Base-by-base conservation (phyloP, 2,797 vertebrate genomes). In the Austrolebias charrua region DNA sequence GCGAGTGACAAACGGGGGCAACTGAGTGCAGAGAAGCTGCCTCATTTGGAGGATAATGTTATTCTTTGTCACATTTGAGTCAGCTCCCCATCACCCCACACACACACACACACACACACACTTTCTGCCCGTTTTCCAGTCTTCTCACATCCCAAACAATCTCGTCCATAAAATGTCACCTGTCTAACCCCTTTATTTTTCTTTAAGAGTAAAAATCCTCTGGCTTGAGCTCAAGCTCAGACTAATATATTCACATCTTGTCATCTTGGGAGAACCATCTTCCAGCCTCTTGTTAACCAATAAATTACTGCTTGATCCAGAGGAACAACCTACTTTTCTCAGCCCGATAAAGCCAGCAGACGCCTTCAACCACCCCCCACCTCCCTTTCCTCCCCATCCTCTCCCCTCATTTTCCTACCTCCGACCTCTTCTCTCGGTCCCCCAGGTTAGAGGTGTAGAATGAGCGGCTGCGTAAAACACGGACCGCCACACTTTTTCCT, bases 401-500 rank as follows among this genome's bases (percentile, higher is more conserved):
- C 66, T 61, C 68, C 67, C 79, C 63, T n/a, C 1, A 68, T 76
- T 60, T 65, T 81, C 80, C 78, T 83, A 87, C 83, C 81, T 88
- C 87, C 86, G 89, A 88, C 89, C 89, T 90, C 84, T 84, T 84
- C 79, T 86, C 82, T 76, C 76, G 84, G 64, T 85, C 85, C 88
- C 85, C 88, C 86, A 82, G 86, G 86, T 89, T 85, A 84, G 83
- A 79, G 84, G 84, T 75, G 82, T 80, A 89, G 85, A 83, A 85
- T 93, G 89, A 89, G 84, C 85, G 90, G 79, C 78, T 83, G 80
- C 77, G 84, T 85, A 78, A 88, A 80, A 48, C 87, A 90, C 77
- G 88, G 82, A 92, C 72, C 80, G 71, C 78, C 79, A 73, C 84
- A 92, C 92, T 92, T 92, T 92, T 93, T 92, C 91, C 91, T 92